Conservation (phyloP, 35 echinoderm and acorn worm genomes). For the Nesometra sesokonis region DNA sequence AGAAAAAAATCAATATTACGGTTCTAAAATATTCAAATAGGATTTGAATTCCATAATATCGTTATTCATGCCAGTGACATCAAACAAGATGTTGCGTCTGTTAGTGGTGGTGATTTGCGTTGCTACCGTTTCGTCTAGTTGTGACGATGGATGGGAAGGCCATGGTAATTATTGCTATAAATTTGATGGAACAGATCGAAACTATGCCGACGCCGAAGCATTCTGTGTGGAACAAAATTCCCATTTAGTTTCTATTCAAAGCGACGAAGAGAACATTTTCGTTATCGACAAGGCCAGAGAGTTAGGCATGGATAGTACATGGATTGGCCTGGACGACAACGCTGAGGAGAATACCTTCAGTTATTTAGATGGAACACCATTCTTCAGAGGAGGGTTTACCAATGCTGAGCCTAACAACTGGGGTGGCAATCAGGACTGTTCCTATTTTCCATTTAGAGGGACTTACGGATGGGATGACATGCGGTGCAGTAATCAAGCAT, state of each 20-base stretch:
- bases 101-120: too few species aligned
- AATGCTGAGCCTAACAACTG: neutral
- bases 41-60: too few species aligned
- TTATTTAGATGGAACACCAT: neutral
- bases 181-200: neutral
- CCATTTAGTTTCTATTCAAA: neutral
- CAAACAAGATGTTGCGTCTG: too few species aligned
- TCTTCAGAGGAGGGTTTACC: neutral
- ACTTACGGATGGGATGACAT: neutral
- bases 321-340: neutral
- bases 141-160: neutral
- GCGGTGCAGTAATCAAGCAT: neutral
- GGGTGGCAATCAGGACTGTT: neutral
- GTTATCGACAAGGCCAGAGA: neutral
- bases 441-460: neutral
- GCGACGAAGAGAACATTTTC: neutral
- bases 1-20: too few species aligned
- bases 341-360: neutral
- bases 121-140: neutral
- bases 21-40: too few species aligned
- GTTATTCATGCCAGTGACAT: too few species aligned
- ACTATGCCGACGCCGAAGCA: neutral
- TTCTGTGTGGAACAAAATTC: neutral
- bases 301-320: neutral
- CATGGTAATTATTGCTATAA: neutral